Evolutionary conservation across 2,797 vertebrate species (phyloP).

Genomic region (Halcyon badia): DNA sequence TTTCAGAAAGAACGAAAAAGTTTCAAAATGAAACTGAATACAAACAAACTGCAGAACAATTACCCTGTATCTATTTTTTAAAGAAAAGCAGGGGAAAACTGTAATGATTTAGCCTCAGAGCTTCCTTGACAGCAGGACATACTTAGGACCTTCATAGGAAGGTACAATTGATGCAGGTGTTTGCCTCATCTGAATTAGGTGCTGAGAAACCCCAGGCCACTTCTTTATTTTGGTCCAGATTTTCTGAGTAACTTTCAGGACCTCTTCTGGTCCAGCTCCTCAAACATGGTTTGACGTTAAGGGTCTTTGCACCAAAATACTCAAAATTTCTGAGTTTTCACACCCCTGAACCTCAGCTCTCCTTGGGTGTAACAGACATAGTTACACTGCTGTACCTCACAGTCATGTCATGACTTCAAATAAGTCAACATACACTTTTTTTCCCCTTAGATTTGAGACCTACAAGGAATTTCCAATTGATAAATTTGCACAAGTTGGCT

Average conservation of each 20-base stretch:
- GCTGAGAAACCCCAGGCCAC: not conserved
- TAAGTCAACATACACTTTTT: not conserved
- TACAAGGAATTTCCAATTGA: not conserved
- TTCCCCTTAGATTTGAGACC: not conserved
- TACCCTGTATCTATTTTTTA: not conserved
- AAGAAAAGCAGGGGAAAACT: not conserved
- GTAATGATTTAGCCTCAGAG: not conserved
- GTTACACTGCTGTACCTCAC: not conserved
- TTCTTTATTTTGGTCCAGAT: not conserved
- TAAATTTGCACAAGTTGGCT: not conserved
- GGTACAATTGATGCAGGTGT: not conserved
- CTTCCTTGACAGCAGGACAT: not conserved
- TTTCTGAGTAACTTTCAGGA: not conserved
- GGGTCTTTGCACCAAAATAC: not conserved
- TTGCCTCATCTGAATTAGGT: not conserved
- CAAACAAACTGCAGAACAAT: not conserved
- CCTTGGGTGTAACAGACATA: rapidly evolving
- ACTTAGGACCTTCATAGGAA: not conserved
- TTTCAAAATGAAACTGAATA: not conserved
- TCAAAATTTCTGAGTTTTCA: not conserved
- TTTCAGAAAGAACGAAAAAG: not conserved
- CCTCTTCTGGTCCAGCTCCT: not conserved
- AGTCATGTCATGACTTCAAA: not conserved
- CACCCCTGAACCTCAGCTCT: not conserved
- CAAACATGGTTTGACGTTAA: not conserved